These are phyloP conservation scores for Ibycter americanus DNA, from an alignment of 2,797 vertebrate species.

Conservation along the genomic window DNA sequence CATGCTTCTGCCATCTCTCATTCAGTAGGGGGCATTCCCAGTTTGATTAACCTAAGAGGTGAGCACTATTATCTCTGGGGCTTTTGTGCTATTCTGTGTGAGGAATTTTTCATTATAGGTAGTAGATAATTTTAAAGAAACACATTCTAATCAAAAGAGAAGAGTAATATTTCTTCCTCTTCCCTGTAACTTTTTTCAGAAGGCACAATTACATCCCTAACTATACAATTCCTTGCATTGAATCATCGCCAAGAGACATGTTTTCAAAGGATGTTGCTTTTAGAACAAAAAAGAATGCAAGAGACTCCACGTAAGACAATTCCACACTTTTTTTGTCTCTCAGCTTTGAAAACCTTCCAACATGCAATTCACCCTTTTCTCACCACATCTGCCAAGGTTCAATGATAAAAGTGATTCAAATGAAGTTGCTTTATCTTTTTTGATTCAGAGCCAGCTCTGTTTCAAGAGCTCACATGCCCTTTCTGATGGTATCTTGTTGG, in stretches of 20 bases:
- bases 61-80: not conserved
- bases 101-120: not conserved
- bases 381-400: not conserved
- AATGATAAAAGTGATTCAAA: not conserved
- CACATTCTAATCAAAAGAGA: not conserved
- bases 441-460: not conserved
- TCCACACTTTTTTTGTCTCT: not conserved
- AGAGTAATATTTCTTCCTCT: not conserved
- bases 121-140: not conserved
- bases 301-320: not conserved
- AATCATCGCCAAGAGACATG: fast-evolving
- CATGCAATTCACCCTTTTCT: not conserved
- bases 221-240: not conserved
- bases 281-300: not conserved
- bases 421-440: not conserved
- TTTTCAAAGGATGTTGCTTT: not conserved
- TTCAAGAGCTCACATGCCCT: not conserved
- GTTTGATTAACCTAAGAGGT: not conserved
- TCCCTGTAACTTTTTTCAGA: not conserved
- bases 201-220: not conserved
- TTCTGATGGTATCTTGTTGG: not conserved
- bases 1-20: not conserved
- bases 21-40: not conserved
- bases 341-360: not conserved
- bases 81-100: not conserved